Evolutionary conservation across 2,888 invertebrate genomes (phyloP).

Genomic region (Heliconius ismenius): DNA sequence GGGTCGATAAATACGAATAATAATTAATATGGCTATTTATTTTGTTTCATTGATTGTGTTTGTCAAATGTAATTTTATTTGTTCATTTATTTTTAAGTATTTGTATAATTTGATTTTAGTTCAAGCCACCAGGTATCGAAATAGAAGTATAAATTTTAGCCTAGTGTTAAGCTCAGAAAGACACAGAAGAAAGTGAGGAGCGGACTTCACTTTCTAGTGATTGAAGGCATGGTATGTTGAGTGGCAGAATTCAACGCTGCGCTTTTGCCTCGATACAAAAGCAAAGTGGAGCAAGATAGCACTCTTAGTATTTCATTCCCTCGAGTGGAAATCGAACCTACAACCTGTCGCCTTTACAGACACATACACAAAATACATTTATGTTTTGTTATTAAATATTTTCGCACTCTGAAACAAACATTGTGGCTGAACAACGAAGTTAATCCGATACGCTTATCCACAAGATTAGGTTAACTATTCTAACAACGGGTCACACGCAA

Average conservation of each 20-base stretch:
- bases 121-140: not conserved
- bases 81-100: not conserved
- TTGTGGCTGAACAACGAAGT: conserved; percentile 13
- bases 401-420: conserved; percentile 1
- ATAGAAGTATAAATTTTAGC: no score
- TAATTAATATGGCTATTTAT: conserved; percentile 3
- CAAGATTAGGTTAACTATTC: conserved; percentile 22
- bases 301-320: no score
- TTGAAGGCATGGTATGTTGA: no score
- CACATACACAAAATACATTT: not conserved
- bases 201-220: no score
- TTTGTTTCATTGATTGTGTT: not conserved
- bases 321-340: no score
- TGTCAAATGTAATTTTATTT: not conserved
- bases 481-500: not conserved
- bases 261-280: no score
- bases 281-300: no score
- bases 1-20: conserved; percentile 16
- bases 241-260: no score
- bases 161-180: no score
- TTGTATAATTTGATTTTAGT: not conserved
- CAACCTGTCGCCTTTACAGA: not conserved
- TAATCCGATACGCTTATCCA: conserved; percentile 13
- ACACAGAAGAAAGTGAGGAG: no score
- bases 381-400: not conserved